Conservation (phyloP, 2,888 invertebrate genomes). For the Clitarchus hookeri region DNA sequence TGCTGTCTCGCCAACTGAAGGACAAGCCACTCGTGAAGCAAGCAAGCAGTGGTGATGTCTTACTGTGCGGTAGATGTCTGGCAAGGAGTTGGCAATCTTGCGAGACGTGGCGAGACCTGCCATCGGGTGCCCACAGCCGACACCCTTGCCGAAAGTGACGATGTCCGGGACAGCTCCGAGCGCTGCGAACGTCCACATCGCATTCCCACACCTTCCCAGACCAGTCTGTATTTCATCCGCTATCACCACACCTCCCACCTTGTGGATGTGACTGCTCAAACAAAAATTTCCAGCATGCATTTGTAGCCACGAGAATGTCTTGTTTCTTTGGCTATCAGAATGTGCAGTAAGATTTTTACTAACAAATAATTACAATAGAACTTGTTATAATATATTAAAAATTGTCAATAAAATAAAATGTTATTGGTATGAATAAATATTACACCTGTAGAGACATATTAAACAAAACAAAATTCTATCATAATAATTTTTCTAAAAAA, state of each 20-base stretch:
- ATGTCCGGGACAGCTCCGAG: slow-evolving; percentile 61
- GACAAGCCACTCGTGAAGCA: background rate
- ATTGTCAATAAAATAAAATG: too few relatives aligned
- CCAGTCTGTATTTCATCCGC: slow-evolving; percentile 65
- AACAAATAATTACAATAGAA: too few relatives aligned
- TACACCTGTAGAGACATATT: too few relatives aligned
- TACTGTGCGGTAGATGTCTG: slow-evolving; percentile 17
- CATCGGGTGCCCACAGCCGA: slow-evolving; percentile 62
- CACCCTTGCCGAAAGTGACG: slow-evolving; percentile 50
- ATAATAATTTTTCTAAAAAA: too few relatives aligned
- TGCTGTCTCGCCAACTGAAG: background rate
- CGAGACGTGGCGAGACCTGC: slow-evolving; percentile 62
- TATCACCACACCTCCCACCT: slow-evolving; percentile 61
- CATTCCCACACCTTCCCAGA: slow-evolving; percentile 61
- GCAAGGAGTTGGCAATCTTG: slow-evolving; percentile 54
- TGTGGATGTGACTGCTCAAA: slow-evolving; percentile 54
- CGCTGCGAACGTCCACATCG: slow-evolving; percentile 62
- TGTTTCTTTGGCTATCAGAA: too few relatives aligned
- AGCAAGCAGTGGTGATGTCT: background rate
- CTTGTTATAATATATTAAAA: too few relatives aligned
- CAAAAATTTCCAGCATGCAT: background rate
- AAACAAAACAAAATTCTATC: too few relatives aligned
- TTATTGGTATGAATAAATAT: too few relatives aligned
- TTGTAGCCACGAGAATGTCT: too few relatives aligned
- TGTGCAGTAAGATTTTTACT: too few relatives aligned